phyloP scores from a whole-genome alignment of 2,113 vertebrate genomes.

The Egretta garzetta region DNA sequence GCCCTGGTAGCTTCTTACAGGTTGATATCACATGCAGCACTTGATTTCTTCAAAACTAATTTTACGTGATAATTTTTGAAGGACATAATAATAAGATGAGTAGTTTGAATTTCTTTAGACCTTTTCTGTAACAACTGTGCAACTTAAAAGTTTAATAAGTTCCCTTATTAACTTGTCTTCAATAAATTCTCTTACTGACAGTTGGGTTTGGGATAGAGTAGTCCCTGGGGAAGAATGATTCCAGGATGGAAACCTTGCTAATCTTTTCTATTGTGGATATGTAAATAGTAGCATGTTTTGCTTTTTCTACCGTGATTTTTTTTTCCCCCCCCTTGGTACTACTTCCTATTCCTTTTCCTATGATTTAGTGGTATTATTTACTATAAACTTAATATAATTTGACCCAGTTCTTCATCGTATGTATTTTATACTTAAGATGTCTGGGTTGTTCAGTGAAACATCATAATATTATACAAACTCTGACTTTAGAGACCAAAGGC shows the following conservation, averaged over 20 bases:
- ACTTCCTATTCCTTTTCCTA: neutral
- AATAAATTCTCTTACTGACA: neutral
- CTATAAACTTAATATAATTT: neutral
- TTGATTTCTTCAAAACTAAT: neutral
- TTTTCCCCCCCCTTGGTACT: neutral
- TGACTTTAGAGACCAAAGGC: neutral
- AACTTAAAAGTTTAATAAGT: neutral
- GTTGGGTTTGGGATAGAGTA: neutral
- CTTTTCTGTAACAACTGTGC: neutral
- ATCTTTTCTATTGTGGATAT: neutral
- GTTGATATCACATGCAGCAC: neutral
- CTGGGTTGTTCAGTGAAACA: neutral
- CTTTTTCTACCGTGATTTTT: neutral
- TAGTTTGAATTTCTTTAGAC: neutral
- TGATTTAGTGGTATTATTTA: neutral
- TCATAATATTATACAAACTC: neutral
- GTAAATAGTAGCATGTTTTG: neutral
- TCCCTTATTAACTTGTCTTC: neutral
- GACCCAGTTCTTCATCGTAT: neutral
- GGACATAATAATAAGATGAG: neutral
- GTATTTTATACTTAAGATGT: neutral
- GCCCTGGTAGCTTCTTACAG: neutral
- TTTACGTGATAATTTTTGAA: neutral
- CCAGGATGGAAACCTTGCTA: neutral
- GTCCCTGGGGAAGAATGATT: neutral